Evolutionary conservation across 1,140 invertebrate species (phyloP), one percentile per base, ranked within the genome.

Genomic region (Armadillidium nasatum): DNA sequence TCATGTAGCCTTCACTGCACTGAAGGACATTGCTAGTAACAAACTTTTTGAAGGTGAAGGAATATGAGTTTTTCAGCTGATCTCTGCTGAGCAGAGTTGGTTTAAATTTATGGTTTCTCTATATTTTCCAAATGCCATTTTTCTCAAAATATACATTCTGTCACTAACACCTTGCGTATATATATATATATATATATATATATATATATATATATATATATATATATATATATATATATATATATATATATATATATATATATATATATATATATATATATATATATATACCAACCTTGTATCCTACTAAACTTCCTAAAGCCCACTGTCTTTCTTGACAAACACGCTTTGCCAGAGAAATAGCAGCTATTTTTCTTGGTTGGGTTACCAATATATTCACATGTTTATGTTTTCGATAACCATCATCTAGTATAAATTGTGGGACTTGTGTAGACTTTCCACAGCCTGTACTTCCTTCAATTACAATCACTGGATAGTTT

Each of bases 331-430:
- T 85, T 85, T 96, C 94, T 15, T 88, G 83, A 71, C 79, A 78
- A n/a, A 81, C 76, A 13, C 76, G 75, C 67, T 73, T 75, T 6
- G 94, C 90, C 71, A 96, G 89, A 79, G 90, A 92, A 71, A 93
- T 89, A 33, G 94, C 94, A 10, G 94, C 93, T 81, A 97, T 91
- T 81, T 92, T 87, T 76, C 94, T 87, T 2, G 94, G 94, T 82
- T 95, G 93, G 0, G 94, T 95, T 2, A 95, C 93, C 79, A 95
- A 86, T 76, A 96, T 94, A 82, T 94, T 92, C 83, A 93, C 94
- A 23, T 88, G 85, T 73, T 85, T 84, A 19, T 86, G 87, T 0
- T 82, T 82, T 13, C 87, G 84, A 72, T 85, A 87, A 83, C 88
- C 89, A 76, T 90, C 85, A 84, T 97, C 92, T 33, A 96, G 84